A percentile compares a stretch with the other conserved stretches of the same genome.
Evolutionary conservation across 2,888 invertebrate species (phyloP).

Genomic region (Trissonchulus sp.): DNA sequence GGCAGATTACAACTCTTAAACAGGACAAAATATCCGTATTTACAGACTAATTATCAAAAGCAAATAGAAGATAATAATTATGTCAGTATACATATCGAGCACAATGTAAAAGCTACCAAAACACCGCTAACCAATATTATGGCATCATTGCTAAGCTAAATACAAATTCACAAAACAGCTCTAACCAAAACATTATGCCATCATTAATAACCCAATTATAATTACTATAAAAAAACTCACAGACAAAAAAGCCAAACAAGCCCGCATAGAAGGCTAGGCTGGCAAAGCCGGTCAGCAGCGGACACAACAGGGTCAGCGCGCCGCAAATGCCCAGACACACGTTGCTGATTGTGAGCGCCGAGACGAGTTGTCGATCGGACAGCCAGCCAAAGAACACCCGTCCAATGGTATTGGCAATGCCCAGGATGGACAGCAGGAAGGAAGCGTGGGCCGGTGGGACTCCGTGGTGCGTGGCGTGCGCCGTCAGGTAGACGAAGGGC

Average conservation of each 20-base stretch:
- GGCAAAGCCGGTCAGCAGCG: constrained; percentile 67
- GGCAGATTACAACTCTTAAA: no score
- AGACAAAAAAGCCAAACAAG: constrained; percentile 80
- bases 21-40: no score
- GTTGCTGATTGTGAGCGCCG: constrained; percentile 82
- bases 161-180: no score
- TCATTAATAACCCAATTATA: no score
- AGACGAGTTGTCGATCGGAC: constrained; percentile 54
- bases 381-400: constrained; percentile 74
- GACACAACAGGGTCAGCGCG: constrained; percentile 73
- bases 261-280: constrained; percentile 71
- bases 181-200: no score
- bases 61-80: no score
- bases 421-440: constrained; percentile 48
- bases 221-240: no score
- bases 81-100: no score
- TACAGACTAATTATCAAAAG: no score
- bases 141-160: no score
- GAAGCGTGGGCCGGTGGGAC: constrained; percentile 37
- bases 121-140: no score
- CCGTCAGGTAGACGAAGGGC: constrained; percentile 70
- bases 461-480: constrained; percentile 40
- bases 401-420: constrained; percentile 75
- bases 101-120: no score
- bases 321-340: constrained; percentile 78